A percentile compares a stretch with the other conserved stretches of the same genome.
Conservation (phyloP, 2,888 invertebrate species). For the Fragum whitleyi region DNA sequence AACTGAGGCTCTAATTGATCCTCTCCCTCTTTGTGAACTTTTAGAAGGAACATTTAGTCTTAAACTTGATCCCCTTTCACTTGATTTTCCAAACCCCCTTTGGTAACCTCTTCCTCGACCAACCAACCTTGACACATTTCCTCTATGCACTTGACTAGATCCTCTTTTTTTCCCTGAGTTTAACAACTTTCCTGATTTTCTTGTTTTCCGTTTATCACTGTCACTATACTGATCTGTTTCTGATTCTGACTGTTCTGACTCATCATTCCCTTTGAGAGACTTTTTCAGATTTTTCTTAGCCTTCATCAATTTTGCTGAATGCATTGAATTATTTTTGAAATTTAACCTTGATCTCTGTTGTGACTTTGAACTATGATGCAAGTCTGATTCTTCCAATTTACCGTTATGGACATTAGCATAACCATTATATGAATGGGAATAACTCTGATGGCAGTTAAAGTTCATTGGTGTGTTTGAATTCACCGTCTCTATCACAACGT, state of each 20-base stretch:
- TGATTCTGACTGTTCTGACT: neutral
- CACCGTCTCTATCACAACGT: constrained; percentile 28
- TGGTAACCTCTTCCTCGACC: neutral
- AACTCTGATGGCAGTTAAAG: neutral
- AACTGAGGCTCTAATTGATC: neutral
- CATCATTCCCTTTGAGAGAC: neutral
- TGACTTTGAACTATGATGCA: neutral
- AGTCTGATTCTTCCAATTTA: neutral
- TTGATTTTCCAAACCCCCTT: neutral
- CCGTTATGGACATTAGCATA: neutral
- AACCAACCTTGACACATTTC: neutral
- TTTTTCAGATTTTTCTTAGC: neutral
- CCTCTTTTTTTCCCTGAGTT: neutral
- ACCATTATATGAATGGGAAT: neutral
- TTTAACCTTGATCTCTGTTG: neutral
- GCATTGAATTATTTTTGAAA: neutral
- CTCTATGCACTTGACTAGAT: neutral
- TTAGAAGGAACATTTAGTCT: neutral
- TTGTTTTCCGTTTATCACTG: neutral
- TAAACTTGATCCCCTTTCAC: neutral
- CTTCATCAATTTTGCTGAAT: neutral
- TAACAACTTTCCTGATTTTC: neutral
- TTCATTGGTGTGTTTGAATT: constrained; percentile 3
- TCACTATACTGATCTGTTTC: neutral
- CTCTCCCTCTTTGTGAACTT: neutral